These are phyloP conservation scores for Dione vanillae DNA, from an alignment of 2,888 invertebrate genomes.

Conservation along the genomic window DNA sequence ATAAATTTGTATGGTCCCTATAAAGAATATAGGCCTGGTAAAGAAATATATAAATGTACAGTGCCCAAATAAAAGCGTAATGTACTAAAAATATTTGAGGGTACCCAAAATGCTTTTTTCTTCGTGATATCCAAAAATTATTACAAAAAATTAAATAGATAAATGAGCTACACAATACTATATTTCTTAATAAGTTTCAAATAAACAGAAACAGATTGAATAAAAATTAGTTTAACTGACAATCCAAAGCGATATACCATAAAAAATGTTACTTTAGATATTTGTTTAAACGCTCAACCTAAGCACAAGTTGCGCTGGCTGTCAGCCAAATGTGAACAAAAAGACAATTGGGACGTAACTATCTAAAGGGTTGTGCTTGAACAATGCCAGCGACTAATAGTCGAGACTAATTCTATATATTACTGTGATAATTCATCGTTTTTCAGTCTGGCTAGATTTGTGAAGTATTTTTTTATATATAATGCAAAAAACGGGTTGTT, in stretches of 20 bases:
- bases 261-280: neutral
- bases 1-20: too few relatives aligned
- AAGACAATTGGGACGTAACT: slow-evolving; percentile 37
- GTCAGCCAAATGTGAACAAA: slow-evolving; percentile 41
- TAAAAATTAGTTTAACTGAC: neutral
- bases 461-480: neutral
- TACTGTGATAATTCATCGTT: neutral
- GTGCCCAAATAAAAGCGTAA: too few relatives aligned
- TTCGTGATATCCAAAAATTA: too few relatives aligned
- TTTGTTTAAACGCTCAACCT: slow-evolving; percentile 22
- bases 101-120: too few relatives aligned
- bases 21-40: too few relatives aligned
- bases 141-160: too few relatives aligned
- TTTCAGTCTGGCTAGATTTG: neutral
- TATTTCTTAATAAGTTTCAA: neutral
- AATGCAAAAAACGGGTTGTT: too few relatives aligned
- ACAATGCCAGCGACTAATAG: slow-evolving; percentile 20
- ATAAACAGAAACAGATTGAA: neutral
- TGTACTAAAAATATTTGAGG: too few relatives aligned
- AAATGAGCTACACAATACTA: too few relatives aligned
- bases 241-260: neutral
- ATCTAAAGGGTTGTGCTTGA: slow-evolving; percentile 32
- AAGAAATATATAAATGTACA: too few relatives aligned
- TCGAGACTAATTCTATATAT: slow-evolving; percentile 3
- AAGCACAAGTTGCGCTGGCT: slow-evolving; percentile 35